These are phyloP conservation scores for Neuroscelio doddi DNA, from an alignment of 2,888 invertebrate genomes.

Conservation along the genomic window DNA sequence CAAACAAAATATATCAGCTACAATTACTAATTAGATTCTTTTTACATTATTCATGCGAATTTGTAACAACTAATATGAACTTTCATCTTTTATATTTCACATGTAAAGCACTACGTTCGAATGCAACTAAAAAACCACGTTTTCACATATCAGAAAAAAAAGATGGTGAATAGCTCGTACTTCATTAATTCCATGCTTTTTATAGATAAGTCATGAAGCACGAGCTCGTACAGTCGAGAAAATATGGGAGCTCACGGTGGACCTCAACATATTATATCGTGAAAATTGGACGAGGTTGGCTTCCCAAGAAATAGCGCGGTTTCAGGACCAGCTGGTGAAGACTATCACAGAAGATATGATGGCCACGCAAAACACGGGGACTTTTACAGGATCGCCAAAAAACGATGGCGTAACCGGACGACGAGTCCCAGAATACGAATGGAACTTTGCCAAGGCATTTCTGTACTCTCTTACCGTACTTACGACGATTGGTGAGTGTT, in stretches of 20 bases:
- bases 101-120: conserved; percentile 3
- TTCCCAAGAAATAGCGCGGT: conserved; percentile 84
- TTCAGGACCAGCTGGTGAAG: conserved; percentile 88
- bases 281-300: conserved; percentile 92
- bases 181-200: conserved; percentile 13
- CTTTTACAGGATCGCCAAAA: conserved; percentile 60
- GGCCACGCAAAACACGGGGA: conserved; percentile 72
- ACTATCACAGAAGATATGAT: conserved; percentile 85
- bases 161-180: not conserved
- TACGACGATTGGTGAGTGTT: conserved; percentile 92
- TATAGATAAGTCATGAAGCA: conserved; percentile 75
- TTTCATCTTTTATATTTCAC: conserved; percentile 11
- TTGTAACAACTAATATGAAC: conserved; percentile 15
- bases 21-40: conserved; percentile 35
- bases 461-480: conserved; percentile 95
- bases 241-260: conserved; percentile 93
- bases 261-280: conserved; percentile 89
- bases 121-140: too few species aligned
- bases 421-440: conserved; percentile 78
- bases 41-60: conserved; percentile 17
- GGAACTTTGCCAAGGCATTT: conserved; percentile 93
- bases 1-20: too few species aligned
- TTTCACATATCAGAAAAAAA: not conserved
- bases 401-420: conserved; percentile 61
- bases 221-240: conserved; percentile 85